phyloP scores from a whole-genome alignment of 1,140 invertebrate genomes.

The Ips nitidus region DNA sequence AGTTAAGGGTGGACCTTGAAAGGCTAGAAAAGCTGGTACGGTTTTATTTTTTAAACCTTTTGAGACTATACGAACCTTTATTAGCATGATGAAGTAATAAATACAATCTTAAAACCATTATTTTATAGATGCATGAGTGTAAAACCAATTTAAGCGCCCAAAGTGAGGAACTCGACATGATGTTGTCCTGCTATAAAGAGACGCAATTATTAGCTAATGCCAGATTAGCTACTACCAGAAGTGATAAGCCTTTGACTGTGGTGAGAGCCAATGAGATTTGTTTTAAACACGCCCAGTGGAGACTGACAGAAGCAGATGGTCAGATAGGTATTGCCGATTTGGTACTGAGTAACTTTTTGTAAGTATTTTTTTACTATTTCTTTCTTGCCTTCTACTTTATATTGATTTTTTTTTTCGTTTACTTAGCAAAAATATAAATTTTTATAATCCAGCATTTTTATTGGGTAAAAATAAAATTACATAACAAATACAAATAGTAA shows the following conservation, averaged over 20 bases:
- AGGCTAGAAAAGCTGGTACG: conserved; percentile 67
- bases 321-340: conserved; percentile 96
- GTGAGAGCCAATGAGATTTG: conserved; percentile 95
- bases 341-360: conserved; percentile 93
- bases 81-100: neutral
- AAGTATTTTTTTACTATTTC: conserved; percentile 49
- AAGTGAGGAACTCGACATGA: conserved; percentile 92
- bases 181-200: conserved; percentile 87
- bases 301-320: conserved; percentile 95
- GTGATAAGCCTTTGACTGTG: conserved; percentile 71
- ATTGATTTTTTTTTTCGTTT: too few relatives aligned
- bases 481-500: neutral
- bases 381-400: neutral
- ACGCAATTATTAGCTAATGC: conserved; percentile 69
- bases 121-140: conserved; percentile 75
- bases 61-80: neutral
- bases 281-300: conserved; percentile 98
- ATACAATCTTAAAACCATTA: neutral
- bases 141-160: conserved; percentile 84
- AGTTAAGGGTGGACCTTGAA: conserved; percentile 66
- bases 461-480: neutral
- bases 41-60: neutral
- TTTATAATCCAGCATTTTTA: neutral
- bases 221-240: conserved; percentile 56
- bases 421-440: too few relatives aligned